Conservation (phyloP, 2,888 invertebrate genomes). For the Theristus sp. region DNA sequence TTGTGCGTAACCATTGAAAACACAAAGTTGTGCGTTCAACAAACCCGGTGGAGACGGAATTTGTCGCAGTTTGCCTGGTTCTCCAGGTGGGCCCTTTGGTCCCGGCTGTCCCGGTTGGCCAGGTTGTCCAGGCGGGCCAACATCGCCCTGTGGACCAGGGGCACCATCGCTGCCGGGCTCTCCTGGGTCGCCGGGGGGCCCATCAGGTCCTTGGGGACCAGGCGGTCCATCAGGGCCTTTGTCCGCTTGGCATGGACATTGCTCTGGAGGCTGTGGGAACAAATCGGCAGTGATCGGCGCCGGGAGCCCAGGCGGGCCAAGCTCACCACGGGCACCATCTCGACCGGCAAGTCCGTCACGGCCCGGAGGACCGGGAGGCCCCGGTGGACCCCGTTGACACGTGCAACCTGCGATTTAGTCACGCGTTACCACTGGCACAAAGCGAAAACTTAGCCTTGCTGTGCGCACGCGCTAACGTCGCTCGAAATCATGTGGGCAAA, state of each 20-base stretch:
- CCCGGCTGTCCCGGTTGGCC: slow-evolving; percentile 1
- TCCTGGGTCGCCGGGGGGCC: slow-evolving; percentile 10
- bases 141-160: background rate
- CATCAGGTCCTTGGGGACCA: slow-evolving; percentile 6
- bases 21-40: background rate
- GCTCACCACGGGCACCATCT: background rate
- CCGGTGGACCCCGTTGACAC: background rate
- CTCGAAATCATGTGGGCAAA: no score
- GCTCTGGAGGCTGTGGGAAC: background rate
- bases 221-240: background rate
- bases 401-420: background rate
- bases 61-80: slow-evolving; percentile 8
- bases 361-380: background rate
- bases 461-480: no score
- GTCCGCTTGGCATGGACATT: background rate
- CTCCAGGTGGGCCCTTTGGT: slow-evolving; percentile 6
- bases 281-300: background rate
- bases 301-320: background rate
- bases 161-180: slow-evolving; percentile 5
- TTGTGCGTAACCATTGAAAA: no score
- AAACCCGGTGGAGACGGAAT: slow-evolving; percentile 1
- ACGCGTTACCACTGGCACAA: no score
- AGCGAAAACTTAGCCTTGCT: no score
- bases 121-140: slow-evolving; percentile 3
- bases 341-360: background rate